A percentile compares a stretch with the other conserved stretches of the same genome.
These are phyloP conservation scores for Tapera naevia DNA, from an alignment of 2,797 vertebrate genomes.

Conservation along the genomic window DNA sequence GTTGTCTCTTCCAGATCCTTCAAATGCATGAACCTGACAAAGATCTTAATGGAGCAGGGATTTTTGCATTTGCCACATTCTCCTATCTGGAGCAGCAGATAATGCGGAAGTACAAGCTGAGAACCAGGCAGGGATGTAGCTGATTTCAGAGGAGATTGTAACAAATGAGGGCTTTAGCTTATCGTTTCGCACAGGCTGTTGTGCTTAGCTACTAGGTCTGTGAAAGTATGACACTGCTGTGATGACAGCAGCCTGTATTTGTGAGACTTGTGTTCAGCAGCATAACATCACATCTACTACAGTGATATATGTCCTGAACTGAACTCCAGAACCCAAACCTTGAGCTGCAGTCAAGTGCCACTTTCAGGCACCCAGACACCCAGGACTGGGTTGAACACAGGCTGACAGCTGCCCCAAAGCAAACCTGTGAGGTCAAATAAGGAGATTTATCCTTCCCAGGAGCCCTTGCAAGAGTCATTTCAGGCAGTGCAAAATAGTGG, in stretches of 20 bases:
- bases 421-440: background rate
- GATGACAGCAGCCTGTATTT: background rate
- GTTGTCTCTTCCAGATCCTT: slow-evolving; percentile 26
- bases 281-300: background rate
- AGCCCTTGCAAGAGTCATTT: background rate
- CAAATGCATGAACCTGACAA: slow-evolving; percentile 3
- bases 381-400: background rate
- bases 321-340: background rate
- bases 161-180: slow-evolving; percentile 68
- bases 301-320: background rate
- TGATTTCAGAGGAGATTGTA: slow-evolving; percentile 55
- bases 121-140: slow-evolving; percentile 16
- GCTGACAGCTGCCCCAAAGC: background rate
- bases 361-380: background rate
- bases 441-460: background rate
- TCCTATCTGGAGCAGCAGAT: slow-evolving; percentile 58
- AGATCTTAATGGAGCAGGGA: slow-evolving; percentile 42
- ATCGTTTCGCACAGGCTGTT: slow-evolving; percentile 59
- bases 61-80: slow-evolving; percentile 53
- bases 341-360: background rate
- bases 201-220: background rate
- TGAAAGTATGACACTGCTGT: background rate
- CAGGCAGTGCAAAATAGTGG: background rate
- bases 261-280: background rate
- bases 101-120: slow-evolving; percentile 53